Conservation (phyloP, 2,113 vertebrate genomes). For the Takifugu flavidus region DNA sequence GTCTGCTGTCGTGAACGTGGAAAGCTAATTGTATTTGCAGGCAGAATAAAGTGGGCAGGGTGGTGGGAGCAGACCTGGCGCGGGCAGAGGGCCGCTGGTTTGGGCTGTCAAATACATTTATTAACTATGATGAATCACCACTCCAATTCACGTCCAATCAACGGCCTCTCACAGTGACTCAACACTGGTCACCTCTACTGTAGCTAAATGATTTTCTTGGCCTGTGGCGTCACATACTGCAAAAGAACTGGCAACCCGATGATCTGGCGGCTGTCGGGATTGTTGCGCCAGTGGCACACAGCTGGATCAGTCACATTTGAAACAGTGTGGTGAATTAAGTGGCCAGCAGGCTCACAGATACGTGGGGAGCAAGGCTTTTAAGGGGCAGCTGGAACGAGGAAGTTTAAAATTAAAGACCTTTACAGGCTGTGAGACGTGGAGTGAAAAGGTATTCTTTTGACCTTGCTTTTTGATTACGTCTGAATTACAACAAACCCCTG, state of each 20-base stretch:
- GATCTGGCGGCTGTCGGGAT: slow-evolving; percentile 35
- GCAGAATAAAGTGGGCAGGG: slow-evolving; percentile 48
- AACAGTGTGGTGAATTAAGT: slow-evolving; percentile 38
- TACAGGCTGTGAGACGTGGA: slow-evolving; percentile 1
- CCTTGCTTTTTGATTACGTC: slow-evolving; percentile 35
- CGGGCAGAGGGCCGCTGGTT: slow-evolving; percentile 57
- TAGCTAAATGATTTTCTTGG: slow-evolving; percentile 73
- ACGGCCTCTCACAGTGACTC: slow-evolving; percentile 64
- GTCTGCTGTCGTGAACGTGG: slow-evolving; percentile 31
- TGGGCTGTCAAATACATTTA: slow-evolving; percentile 69
- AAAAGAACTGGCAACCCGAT: slow-evolving; percentile 46
- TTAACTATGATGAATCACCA: slow-evolving; percentile 78
- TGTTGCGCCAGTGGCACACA: slow-evolving; percentile 44
- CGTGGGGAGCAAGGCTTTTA: not conserved
- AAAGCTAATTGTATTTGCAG: slow-evolving; percentile 69
- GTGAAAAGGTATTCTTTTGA: slow-evolving; percentile 19
- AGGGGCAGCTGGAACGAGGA: slow-evolving; percentile 5
- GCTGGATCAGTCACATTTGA: slow-evolving; percentile 50
- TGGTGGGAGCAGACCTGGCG: slow-evolving; percentile 56
- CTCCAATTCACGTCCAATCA: slow-evolving; percentile 70
- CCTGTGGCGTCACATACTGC: slow-evolving; percentile 35
- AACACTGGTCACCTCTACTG: slow-evolving; percentile 65
- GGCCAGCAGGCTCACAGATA: slow-evolving; percentile 30
- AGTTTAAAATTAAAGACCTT: not conserved
- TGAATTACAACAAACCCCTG: not conserved